Evolutionary conservation across 2,888 invertebrate species (phyloP).

Genomic region (Cantharis rustica): DNA sequence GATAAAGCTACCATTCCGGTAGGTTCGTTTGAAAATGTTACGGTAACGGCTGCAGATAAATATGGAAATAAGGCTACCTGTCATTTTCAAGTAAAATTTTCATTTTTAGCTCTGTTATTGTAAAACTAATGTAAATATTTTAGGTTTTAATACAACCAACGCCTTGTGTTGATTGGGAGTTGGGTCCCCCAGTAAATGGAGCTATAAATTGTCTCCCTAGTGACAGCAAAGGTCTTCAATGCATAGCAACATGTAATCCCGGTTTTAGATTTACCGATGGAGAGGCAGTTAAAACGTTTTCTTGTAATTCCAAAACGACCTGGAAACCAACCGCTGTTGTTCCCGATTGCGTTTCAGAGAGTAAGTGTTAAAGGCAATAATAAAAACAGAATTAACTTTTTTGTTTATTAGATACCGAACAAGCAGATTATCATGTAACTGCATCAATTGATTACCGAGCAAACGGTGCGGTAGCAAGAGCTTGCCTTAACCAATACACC

Average conservation of each 20-base stretch:
- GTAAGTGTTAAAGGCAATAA: constrained; percentile 55
- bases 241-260: constrained; percentile 86
- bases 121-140: constrained; percentile 12
- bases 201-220: constrained; percentile 84
- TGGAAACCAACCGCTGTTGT: constrained; percentile 91
- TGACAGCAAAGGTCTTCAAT: constrained; percentile 77
- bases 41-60: constrained; percentile 85
- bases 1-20: constrained; percentile 84
- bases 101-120: background rate
- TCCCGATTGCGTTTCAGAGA: constrained; percentile 94
- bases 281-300: constrained; percentile 83
- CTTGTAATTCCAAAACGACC: constrained; percentile 78
- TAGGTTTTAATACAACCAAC: constrained; percentile 88
- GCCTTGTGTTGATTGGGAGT: constrained; percentile 93
- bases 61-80: constrained; percentile 88
- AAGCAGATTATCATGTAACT: constrained; percentile 92
- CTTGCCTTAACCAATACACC: constrained; percentile 84
- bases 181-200: constrained; percentile 87
- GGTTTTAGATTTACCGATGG: constrained; percentile 92
- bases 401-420: constrained; percentile 75
- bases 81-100: constrained; percentile 80
- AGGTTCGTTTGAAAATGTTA: constrained; percentile 89
- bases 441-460: constrained; percentile 86
- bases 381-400: background rate
- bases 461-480: constrained; percentile 84